Conservation (phyloP, 1,140 invertebrate genomes). For the Bacillus rossius region DNA sequence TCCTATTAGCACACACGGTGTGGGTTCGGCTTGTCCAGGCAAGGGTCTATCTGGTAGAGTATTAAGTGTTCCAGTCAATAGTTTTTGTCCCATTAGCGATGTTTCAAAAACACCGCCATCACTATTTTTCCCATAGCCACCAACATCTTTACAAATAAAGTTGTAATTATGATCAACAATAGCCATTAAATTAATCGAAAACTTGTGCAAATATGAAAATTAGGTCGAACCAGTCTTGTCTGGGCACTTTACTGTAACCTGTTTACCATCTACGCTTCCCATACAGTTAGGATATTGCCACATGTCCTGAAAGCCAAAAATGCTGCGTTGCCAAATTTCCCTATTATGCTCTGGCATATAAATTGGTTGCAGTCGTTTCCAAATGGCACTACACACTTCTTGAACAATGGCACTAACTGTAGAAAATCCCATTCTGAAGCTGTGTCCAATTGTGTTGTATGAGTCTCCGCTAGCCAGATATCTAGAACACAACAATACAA, state of each 20-base stretch:
- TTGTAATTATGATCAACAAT: constrained; percentile 39
- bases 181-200: constrained; percentile 39
- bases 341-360: constrained; percentile 22
- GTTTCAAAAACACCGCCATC: constrained; percentile 26
- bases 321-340: constrained; percentile 9
- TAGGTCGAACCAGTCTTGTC: constrained; percentile 36
- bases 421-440: constrained; percentile 29
- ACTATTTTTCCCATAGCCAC: constrained; percentile 33
- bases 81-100: neutral
- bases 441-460: constrained; percentile 26
- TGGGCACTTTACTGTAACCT: constrained; percentile 38
- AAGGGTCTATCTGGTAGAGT: neutral
- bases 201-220: constrained; percentile 41
- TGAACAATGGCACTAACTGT: constrained; percentile 30
- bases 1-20: constrained; percentile 16
- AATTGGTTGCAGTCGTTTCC: constrained; percentile 25
- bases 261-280: constrained; percentile 43
- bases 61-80: constrained; percentile 26
- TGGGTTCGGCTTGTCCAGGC: neutral
- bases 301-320: constrained; percentile 25
- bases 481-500: constrained; percentile 5
- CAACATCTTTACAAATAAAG: constrained; percentile 40
- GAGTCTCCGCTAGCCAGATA: constrained; percentile 8
- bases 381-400: constrained; percentile 32
- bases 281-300: constrained; percentile 38